Evolutionary conservation across 2,113 vertebrate species (phyloP).

Genomic region (Tyto alba): DNA sequence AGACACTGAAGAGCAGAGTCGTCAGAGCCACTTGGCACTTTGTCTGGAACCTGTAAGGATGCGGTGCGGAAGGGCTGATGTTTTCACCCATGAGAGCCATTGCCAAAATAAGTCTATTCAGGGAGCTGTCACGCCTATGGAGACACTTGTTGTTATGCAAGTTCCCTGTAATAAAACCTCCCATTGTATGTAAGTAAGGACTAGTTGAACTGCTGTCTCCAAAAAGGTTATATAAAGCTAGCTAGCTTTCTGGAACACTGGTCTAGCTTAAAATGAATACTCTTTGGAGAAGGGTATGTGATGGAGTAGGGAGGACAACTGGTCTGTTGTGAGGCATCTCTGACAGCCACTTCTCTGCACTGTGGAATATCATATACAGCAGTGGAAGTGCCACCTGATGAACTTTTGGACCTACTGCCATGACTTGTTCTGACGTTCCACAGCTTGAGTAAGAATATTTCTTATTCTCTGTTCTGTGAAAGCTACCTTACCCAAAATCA

Average conservation of each 20-base stretch:
- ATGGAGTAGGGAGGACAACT: no score
- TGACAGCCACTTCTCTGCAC: rapidly evolving
- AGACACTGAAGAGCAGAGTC: neutral
- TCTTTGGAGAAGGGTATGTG: neutral
- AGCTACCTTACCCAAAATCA: neutral
- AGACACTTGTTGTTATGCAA: neutral
- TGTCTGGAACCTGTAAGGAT: no score
- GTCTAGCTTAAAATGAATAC: neutral
- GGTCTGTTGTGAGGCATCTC: neutral
- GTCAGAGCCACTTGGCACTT: neutral
- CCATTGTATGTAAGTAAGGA: neutral
- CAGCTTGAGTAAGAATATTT: neutral
- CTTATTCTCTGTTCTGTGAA: neutral
- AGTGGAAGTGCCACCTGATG: neutral
- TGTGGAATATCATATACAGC: rapidly evolving
- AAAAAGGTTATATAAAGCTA: neutral
- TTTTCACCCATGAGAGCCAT: neutral
- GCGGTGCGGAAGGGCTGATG: rapidly evolving
- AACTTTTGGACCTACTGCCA: neutral
- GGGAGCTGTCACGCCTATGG: rapidly evolving
- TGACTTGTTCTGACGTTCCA: neutral
- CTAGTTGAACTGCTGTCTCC: neutral
- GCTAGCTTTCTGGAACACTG: neutral
- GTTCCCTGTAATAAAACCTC: neutral
- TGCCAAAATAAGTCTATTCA: neutral